Base-by-base conservation (phyloP, 2,888 invertebrate species). In the Erebia palarica region DNA sequence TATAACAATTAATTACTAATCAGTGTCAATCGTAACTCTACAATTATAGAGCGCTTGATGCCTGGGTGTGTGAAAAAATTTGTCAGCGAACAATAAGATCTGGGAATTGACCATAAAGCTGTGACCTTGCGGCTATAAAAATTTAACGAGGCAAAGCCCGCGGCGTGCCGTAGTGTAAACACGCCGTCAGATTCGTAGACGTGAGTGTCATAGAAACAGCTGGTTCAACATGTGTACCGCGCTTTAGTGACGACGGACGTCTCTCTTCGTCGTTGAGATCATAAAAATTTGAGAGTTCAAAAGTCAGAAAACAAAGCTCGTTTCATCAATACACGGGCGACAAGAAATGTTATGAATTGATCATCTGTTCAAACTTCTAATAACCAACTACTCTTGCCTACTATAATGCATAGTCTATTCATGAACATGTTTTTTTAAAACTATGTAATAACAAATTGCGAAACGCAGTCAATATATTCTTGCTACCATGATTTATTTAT, bases 111-210 rank as follows among this genome's bases (percentile, higher is more conserved):
- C 93, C 93, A 93, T 94, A 94, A 94, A 94, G 86, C 85, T 89
- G 84, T 91, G 94, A 94, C 94, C 94, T 94, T 94, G 94, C 79
- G 89, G 93, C 87, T 87, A 93, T 94, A 94, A 94, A 94, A 93
- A 91, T 93, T 94, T 94, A 93, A 94, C 93, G 92, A 93, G 89
- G 86, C 82, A 83, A 63, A 86, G 85, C 85, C 86, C 85, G 89
- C 84, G 81, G 85, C 76, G 82, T 85, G 80, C 81, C 82, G 79
- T 86, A 86, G 85, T 89, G 86, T 84, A 84, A 89, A 85, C 87
- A 88, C 83, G 85, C 84, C 82, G 87, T 85, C 85, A 85, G 89
- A 88, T 87, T 87, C 82, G 82, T 82, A 82, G 79, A 91, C 92
- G 92, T 92, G 92, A 91, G 90, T 87, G 85, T 88, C 91, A 90